Evolutionary conservation across 2,888 invertebrate species (phyloP).

Genomic region (Osmoderma eremita): DNA sequence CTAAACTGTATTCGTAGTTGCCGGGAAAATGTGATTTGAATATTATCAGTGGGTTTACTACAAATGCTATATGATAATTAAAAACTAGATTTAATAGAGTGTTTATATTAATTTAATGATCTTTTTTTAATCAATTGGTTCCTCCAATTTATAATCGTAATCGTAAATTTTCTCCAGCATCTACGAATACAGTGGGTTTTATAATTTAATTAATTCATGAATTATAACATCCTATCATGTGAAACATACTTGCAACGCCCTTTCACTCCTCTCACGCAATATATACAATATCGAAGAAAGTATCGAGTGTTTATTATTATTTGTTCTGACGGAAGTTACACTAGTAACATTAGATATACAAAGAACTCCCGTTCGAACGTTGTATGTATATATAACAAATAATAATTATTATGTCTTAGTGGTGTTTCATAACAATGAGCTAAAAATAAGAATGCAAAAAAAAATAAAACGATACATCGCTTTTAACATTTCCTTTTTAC

Average conservation of each 20-base stretch:
- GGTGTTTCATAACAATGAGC: conserved; percentile 36
- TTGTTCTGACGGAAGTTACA: conserved; percentile 22
- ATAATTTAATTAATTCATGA: conserved; percentile 43
- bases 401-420: conserved; percentile 34
- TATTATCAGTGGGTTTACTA: conserved; percentile 19
- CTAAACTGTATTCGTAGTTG: conserved; percentile 50
- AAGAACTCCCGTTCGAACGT: conserved; percentile 26
- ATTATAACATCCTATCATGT: conserved; percentile 46
- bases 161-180: conserved; percentile 24
- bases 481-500: conserved; percentile 28
- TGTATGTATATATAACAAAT: conserved; percentile 33
- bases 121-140: conserved; percentile 14
- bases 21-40: conserved; percentile 31
- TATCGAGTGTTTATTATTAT: conserved; percentile 44
- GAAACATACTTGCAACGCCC: conserved; percentile 46
- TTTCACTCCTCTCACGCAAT: conserved; percentile 53
- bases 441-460: conserved; percentile 29
- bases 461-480: conserved; percentile 27
- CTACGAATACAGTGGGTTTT: conserved; percentile 40
- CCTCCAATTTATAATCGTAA: conserved; percentile 34
- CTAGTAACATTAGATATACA: conserved; percentile 31
- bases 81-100: no score
- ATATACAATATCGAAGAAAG: conserved; percentile 56
- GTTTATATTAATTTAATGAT: no score
- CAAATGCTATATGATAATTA: conserved; percentile 1